Base-by-base conservation (phyloP, 2,797 vertebrate species). In the Apogon hyalosoma region DNA sequence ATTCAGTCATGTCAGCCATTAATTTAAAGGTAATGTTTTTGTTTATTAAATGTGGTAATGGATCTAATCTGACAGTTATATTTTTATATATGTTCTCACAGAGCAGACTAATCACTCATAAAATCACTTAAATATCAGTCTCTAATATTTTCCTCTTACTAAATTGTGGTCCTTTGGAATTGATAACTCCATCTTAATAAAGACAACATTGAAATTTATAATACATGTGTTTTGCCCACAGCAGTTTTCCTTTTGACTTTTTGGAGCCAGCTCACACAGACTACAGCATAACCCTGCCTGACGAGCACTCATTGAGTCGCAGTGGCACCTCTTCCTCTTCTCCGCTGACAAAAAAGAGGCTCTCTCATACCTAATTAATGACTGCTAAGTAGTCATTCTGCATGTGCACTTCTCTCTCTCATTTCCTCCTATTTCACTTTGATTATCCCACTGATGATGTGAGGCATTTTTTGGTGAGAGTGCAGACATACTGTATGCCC, bases 361-460 rank as follows among this genome's bases (percentile, higher is more conserved):
- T 63, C 79, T 77, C 75, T 80, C 66, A 42, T 77, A 54, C 58
- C 56, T 83, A 82, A 85, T 88, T 88, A 90, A 87, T 88, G 78
- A 80, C 76, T 86, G 63, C 71, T 73, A 80, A 87, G 79, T 76
- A 86, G 69, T 81, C 71, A 67, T 84, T 81, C 72, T 13, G 15
- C 56, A 43, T 19, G 56, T 52, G 62, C 75, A 54, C 70, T 57
- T 58, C 73, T 83, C 70, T 84, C 76, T 80, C 79, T 90, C 77
- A 86, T 90, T 92, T 92, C 88, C 88, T 89, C 70, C 75, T 57
- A 76, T 87, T 86, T 84, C 80, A 77, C 86, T 86, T 88, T 90
- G 89, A 90, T 92, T 88, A 84, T 79, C 63, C 50, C 70, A 9
- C 85, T 87, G 90, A 90, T 87, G 89, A 88, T 88, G 85, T 55